These are phyloP conservation scores for Temnopleurus reevesii DNA, from an alignment of 53 echinoderm and acorn worm species.

Conservation along the genomic window DNA sequence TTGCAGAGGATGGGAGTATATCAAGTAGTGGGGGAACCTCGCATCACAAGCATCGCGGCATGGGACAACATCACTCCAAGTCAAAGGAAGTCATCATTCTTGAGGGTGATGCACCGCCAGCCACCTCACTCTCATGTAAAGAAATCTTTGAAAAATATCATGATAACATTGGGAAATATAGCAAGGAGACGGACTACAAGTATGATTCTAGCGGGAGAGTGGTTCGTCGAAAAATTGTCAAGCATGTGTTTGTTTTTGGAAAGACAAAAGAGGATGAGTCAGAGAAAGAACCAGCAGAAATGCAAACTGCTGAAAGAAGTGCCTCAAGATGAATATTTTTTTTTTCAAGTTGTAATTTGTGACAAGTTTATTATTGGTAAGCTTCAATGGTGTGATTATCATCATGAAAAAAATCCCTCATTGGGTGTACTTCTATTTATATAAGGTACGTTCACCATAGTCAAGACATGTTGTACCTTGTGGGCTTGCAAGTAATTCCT, in stretches of 20 bases:
- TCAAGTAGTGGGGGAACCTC: slow-evolving; percentile 1
- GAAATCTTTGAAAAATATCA: slow-evolving; percentile 30
- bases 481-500: too few species aligned
- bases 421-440: too few species aligned
- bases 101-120: not conserved
- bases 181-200: slow-evolving; percentile 21
- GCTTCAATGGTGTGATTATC: too few species aligned
- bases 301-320: slow-evolving; percentile 5
- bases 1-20: not conserved
- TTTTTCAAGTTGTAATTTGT: too few species aligned
- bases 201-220: slow-evolving; percentile 18
- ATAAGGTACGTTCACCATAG: too few species aligned
- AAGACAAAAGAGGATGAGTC: not conserved
- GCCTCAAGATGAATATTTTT: slow-evolving; percentile 11
- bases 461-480: too few species aligned
- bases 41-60: not conserved
- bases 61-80: not conserved
- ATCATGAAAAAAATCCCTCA: too few species aligned
- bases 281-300: not conserved
- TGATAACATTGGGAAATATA: slow-evolving; percentile 18
- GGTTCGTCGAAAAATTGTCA: slow-evolving; percentile 5
- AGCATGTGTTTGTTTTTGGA: slow-evolving; percentile 16
- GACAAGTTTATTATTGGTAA: too few species aligned
- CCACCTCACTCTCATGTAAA: not conserved
- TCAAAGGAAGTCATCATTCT: not conserved